Conservation (phyloP, 2,797 vertebrate species). For the Esox lucius region DNA sequence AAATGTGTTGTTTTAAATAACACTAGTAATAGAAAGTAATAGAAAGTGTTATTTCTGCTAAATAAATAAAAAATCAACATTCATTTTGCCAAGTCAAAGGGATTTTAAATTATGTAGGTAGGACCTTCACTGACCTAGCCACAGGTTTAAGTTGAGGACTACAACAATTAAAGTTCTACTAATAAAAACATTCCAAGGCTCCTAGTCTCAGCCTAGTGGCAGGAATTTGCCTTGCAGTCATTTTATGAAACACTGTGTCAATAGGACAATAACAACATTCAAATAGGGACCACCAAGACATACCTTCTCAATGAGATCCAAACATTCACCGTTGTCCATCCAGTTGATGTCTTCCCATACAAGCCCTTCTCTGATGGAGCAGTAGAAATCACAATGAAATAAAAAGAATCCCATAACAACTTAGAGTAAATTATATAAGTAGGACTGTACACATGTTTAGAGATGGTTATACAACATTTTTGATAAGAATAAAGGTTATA, state of each 20-base stretch:
- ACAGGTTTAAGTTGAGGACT: background rate
- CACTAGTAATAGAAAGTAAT: too few relatives aligned
- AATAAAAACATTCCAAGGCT: background rate
- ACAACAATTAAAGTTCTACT: background rate
- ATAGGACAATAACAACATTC: background rate
- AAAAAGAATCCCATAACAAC: background rate
- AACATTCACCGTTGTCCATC: slow-evolving; percentile 96
- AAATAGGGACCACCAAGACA: slow-evolving; percentile 42
- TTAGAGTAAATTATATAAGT: background rate
- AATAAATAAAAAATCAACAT: background rate
- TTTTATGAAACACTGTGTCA: background rate
- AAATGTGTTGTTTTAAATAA: background rate
- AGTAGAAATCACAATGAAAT: background rate
- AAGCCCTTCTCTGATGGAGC: slow-evolving; percentile 82
- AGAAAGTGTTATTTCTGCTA: background rate
- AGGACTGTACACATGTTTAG: background rate
- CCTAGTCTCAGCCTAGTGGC: background rate
- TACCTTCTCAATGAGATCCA: slow-evolving; percentile 98
- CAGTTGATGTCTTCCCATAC: slow-evolving; percentile 94
- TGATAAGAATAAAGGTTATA: background rate
- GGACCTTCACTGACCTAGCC: background rate
- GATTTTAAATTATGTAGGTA: background rate
- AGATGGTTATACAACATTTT: background rate
- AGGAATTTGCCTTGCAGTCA: background rate
- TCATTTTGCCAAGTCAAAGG: background rate